A percentile compares a stretch with the other conserved stretches of the same genome.
These are phyloP conservation scores for Chelonia mydas DNA, from an alignment of 2,797 vertebrate species.

Conservation along the genomic window DNA sequence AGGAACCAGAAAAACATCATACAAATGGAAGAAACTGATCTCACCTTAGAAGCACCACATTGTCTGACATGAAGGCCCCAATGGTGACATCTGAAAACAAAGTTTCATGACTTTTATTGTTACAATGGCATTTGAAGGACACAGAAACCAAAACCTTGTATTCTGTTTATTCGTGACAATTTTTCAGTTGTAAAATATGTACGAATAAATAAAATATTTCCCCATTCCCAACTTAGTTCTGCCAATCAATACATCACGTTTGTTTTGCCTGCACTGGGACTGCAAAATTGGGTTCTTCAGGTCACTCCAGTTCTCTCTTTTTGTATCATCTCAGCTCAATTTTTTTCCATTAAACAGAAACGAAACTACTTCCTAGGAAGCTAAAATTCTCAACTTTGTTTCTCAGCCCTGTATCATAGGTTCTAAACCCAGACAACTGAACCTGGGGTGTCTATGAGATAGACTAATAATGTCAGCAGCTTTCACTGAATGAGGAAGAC, in stretches of 20 bases:
- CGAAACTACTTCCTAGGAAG: not conserved
- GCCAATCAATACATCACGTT: not conserved
- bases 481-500: not conserved
- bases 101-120: conserved; percentile 44
- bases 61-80: conserved; percentile 96
- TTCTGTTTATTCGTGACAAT: not conserved
- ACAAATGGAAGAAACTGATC: conserved; percentile 25
- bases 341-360: not conserved
- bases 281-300: not conserved
- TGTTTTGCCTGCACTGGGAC: not conserved
- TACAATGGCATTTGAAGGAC: not conserved
- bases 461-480: not conserved
- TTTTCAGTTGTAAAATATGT: not conserved
- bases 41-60: conserved; percentile 95
- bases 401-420: not conserved
- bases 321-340: not conserved
- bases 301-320: not conserved
- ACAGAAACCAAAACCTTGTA: not conserved
- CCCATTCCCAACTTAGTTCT: not conserved
- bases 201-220: not conserved
- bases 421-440: not conserved
- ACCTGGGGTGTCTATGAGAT: not conserved
- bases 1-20: not conserved
- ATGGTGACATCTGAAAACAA: conserved; percentile 92
- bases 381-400: not conserved